phyloP scores from a whole-genome alignment of 2,797 vertebrate genomes.

The Rhabdomys pumilio region DNA sequence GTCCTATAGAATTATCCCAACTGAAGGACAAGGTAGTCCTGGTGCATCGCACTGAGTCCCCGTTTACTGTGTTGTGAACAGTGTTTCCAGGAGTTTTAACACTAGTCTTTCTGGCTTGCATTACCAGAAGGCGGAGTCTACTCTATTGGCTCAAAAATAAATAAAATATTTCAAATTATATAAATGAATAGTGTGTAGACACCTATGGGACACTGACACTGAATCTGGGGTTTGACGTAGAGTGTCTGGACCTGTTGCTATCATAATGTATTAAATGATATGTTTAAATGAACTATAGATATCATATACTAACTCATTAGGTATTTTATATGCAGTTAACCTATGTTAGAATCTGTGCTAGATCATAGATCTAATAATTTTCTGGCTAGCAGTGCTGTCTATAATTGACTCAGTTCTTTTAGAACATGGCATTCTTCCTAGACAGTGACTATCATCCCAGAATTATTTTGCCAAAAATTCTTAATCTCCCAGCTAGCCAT shows the following conservation, averaged over 20 bases:
- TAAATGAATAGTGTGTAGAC: background rate
- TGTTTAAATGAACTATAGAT: constrained; percentile 7
- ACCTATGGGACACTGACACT: background rate
- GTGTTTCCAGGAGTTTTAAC: background rate
- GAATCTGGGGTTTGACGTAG: constrained; percentile 15
- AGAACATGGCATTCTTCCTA: background rate
- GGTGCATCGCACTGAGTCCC: background rate
- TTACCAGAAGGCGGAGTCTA: background rate
- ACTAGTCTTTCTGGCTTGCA: background rate
- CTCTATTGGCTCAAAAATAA: constrained; percentile 8
- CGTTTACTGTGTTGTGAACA: background rate
- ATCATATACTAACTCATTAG: background rate
- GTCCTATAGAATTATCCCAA: background rate
- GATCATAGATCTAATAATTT: constrained; percentile 13
- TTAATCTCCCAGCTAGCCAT: background rate
- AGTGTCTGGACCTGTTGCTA: background rate
- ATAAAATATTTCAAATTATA: background rate
- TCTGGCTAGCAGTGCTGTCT: constrained; percentile 6
- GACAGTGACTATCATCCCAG: background rate
- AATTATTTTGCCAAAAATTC: background rate
- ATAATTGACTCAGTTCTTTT: constrained; percentile 1
- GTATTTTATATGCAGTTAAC: background rate
- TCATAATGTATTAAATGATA: constrained; percentile 25
- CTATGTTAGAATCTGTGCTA: background rate
- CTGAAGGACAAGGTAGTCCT: background rate